Conservation (phyloP, 2,888 invertebrate species). For the Leucozona laternaria region DNA sequence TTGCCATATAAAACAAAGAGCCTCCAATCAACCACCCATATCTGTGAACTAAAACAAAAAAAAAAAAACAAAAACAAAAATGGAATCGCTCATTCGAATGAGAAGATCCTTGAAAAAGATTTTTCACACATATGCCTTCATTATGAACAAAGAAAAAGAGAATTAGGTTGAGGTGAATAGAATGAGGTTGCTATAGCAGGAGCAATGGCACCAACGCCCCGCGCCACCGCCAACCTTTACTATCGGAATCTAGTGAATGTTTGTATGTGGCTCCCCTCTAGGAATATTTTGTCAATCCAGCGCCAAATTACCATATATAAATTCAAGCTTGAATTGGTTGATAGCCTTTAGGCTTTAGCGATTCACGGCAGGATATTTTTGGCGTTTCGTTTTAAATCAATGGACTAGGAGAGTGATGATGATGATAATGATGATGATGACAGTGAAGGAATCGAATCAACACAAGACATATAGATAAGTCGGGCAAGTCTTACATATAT, state of each 20-base stretch:
- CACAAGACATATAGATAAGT: not conserved
- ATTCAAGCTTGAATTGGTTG: not conserved
- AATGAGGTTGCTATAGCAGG: not conserved
- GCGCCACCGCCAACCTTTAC: not conserved
- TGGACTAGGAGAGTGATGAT: not conserved
- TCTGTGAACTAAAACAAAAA: not conserved
- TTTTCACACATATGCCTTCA: not conserved
- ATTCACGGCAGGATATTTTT: not conserved
- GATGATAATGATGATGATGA: conserved; percentile 16
- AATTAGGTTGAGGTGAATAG: not conserved
- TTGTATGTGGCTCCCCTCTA: not conserved
- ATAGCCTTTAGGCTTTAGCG: not conserved
- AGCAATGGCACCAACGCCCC: not conserved
- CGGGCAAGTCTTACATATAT: not conserved
- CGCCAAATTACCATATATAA: not conserved
- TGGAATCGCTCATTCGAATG: not conserved
- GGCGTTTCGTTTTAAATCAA: not conserved
- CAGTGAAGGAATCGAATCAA: not conserved
- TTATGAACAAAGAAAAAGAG: not conserved
- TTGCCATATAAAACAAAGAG: not conserved
- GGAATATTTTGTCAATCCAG: not conserved
- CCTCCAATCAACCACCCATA: not conserved
- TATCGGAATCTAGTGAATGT: not conserved
- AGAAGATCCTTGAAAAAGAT: not conserved
- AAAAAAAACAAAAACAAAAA: not conserved